phyloP scores from a whole-genome alignment of 1,140 invertebrate genomes.

The Nylanderia fulva region DNA sequence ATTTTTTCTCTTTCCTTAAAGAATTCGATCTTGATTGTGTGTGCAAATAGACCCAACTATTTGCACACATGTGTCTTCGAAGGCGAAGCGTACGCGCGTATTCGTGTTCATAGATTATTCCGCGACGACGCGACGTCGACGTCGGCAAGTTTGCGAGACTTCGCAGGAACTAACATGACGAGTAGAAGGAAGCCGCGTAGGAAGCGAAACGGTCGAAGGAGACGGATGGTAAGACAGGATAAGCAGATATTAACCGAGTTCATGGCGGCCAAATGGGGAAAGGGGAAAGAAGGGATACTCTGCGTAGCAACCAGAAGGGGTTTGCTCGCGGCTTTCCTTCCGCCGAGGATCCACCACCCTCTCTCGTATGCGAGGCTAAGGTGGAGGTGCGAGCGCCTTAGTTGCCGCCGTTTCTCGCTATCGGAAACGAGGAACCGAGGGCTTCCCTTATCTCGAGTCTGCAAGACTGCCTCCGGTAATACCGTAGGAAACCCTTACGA shows the following conservation, averaged over 20 bases:
- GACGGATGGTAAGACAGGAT: constrained; percentile 76
- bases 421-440: constrained; percentile 75
- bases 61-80: no score
- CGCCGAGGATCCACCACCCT: constrained; percentile 55
- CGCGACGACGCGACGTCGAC: neutral
- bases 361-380: constrained; percentile 49
- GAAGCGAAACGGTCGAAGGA: constrained; percentile 52
- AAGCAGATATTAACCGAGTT: constrained; percentile 81
- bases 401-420: constrained; percentile 74
- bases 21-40: no score
- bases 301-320: constrained; percentile 73
- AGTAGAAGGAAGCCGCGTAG: constrained; percentile 32
- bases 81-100: no score
- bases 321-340: constrained; percentile 78
- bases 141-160: constrained; percentile 26
- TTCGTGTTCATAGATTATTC: neutral
- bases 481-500: constrained; percentile 78
- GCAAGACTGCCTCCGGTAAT: constrained; percentile 85
- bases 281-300: constrained; percentile 66
- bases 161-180: constrained; percentile 14
- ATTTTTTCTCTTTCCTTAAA: no score
- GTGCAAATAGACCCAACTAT: neutral
- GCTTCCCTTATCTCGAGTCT: constrained; percentile 84
- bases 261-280: constrained; percentile 36
- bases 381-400: constrained; percentile 73